A percentile compares a stretch with the other conserved stretches of the same genome.
Evolutionary conservation across 2,113 vertebrate species (phyloP).

Genomic region (Chascanopsetta lugubris): DNA sequence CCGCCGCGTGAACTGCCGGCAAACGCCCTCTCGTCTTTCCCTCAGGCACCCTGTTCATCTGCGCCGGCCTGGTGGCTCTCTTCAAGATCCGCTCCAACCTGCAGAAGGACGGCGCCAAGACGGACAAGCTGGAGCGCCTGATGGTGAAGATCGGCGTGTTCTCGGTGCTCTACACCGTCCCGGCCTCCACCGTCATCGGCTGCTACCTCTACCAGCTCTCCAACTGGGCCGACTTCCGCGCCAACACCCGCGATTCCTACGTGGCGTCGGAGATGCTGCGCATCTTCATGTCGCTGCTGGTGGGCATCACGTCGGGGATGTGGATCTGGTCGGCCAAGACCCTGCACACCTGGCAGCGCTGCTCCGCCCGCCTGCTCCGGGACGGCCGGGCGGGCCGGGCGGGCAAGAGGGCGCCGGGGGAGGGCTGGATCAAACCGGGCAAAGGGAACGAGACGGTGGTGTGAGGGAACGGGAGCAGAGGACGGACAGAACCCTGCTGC

Average conservation of each 20-base stretch:
- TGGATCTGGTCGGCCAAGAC: constrained; percentile 99
- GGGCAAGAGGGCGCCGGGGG: constrained; percentile 84
- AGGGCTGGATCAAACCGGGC: constrained; percentile 91
- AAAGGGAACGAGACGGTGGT: constrained; percentile 97
- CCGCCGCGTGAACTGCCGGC: too few species aligned
- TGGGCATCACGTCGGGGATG: constrained; percentile 98
- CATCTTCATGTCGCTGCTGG: constrained; percentile 97
- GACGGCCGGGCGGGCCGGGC: constrained; percentile 85
- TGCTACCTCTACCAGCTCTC: constrained; percentile 98
- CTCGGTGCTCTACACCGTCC: constrained; percentile 97
- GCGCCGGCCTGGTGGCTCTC: constrained; percentile 93
- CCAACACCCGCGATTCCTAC: constrained; percentile 89
- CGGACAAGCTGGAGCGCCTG: constrained; percentile 95
- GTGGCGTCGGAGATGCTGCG: constrained; percentile 97
- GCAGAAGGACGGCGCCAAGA: constrained; percentile 98
- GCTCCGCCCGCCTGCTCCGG: constrained; percentile 89
- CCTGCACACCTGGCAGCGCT: constrained; percentile 97
- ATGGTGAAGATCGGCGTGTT: constrained; percentile 99
- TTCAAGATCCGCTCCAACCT: constrained; percentile 99
- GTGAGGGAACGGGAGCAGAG: constrained; percentile 64
- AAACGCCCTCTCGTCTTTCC: background rate
- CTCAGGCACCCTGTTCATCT: constrained; percentile 92
- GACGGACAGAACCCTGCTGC: constrained; percentile 46
- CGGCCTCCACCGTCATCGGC: constrained; percentile 95
- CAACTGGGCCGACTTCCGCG: constrained; percentile 91